These are phyloP conservation scores for Pyxicephalus adspersus DNA, from an alignment of 2,113 vertebrate species.

Conservation along the genomic window DNA sequence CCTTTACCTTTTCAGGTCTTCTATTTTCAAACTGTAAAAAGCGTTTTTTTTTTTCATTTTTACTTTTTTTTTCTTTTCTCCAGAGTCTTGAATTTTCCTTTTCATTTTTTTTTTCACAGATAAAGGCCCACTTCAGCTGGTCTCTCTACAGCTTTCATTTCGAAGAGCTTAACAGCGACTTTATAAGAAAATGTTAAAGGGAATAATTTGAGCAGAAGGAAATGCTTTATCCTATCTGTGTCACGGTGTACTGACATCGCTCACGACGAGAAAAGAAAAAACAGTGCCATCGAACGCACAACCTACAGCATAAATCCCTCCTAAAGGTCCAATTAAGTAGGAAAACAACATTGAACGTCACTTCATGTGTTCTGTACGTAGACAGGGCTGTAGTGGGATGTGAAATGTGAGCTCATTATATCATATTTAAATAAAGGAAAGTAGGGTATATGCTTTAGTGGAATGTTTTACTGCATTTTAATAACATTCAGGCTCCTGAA, in stretches of 20 bases:
- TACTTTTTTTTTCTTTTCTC: neutral
- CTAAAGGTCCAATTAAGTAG: neutral
- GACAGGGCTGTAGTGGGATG: no score
- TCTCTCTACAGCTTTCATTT: constrained; percentile 33
- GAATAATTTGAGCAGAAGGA: constrained; percentile 35
- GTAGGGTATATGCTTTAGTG: no score
- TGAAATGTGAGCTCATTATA: no score
- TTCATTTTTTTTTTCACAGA: neutral
- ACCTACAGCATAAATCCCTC: neutral
- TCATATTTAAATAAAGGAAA: no score
- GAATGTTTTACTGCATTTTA: no score
- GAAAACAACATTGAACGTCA: neutral
- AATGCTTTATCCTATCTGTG: neutral
- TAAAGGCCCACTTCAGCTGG: constrained; percentile 25
- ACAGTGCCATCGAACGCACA: neutral
- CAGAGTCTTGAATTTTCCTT: constrained; percentile 1
- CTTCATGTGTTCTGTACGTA: neutral
- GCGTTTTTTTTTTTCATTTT: neutral
- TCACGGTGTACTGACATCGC: neutral
- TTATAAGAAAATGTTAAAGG: constrained; percentile 33
- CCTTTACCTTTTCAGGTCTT: constrained; percentile 11
- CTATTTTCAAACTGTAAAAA: constrained; percentile 40
- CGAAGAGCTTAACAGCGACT: constrained; percentile 2
- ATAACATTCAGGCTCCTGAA: no score
- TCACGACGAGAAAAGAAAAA: neutral